Evolutionary conservation across 2,888 invertebrate species (phyloP), one percentile per base, ranked within the genome.

Genomic region (Esperia sulphurella): DNA sequence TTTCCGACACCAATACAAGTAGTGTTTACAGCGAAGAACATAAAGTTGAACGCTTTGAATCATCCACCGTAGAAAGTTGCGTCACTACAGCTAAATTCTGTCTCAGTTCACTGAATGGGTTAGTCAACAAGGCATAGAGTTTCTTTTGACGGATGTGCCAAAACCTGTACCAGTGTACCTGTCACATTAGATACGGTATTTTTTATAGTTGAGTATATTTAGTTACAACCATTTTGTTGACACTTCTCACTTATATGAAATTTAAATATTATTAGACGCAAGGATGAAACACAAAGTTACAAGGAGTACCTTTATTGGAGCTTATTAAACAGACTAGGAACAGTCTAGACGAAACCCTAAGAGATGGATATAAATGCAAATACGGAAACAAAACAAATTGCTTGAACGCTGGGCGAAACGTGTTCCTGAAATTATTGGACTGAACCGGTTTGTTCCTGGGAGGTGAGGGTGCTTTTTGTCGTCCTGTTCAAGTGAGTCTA

Each of bases 401-500:
- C 35, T 35, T 3, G 35, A 35, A 8, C 8, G n/a, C n/a, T 35
- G 35, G 9, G 10, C 40, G 45, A 45, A 55, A 57, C 54, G 53
- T 52, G 57, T 49, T 53, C 58, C 57, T 43, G 37, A 43, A 55
- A 48, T 46, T 50, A 49, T 54, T 46, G n/a, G 37, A 46, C 35
- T 47, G 38, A 51, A 12, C 45, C 45, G 46, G 50, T 53, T 57
- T 52, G 46, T 48, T 43, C 45, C 29, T 42, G 33, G 39, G 49
- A 47, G 43, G 35, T 35, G 6, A 35, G 50, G 56, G 51, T 61
- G 63, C 54, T n/a, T n/a, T n/a, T 35, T 8, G 9, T 10, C 63
- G 55, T 66, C 63, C 63, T 57, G 63, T 73, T 73, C 66, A 68
- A 73, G 58, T 64, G 57, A 61, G 86, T 86, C 86, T 85, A 86